Conservation (phyloP, 2,888 invertebrate genomes). For the Lucinisca nassula region DNA sequence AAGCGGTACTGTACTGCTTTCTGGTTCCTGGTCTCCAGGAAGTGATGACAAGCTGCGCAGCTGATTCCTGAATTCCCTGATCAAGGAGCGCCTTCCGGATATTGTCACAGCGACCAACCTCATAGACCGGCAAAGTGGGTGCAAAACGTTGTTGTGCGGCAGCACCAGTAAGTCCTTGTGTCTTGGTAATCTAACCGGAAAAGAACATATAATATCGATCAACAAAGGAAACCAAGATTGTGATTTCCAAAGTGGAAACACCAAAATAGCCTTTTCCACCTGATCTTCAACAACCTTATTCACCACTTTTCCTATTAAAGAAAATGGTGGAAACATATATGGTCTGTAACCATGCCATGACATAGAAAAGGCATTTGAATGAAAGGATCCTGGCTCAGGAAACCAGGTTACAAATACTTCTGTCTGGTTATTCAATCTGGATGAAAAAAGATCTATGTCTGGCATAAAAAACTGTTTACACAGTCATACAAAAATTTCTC, state of each 20-base stretch:
- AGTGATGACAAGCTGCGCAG: neutral
- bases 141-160: neutral
- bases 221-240: slow-evolving; percentile 64
- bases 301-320: slow-evolving; percentile 43
- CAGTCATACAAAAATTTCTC: slow-evolving; percentile 29
- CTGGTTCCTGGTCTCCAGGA: neutral
- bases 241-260: slow-evolving; percentile 53
- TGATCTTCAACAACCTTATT: slow-evolving; percentile 54
- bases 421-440: slow-evolving; percentile 23
- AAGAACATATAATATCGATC: neutral
- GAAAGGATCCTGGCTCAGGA: slow-evolving; percentile 42
- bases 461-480: slow-evolving; percentile 45
- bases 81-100: neutral
- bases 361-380: slow-evolving; percentile 57
- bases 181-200: slow-evolving; percentile 7
- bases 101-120: neutral
- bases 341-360: slow-evolving; percentile 33
- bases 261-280: slow-evolving; percentile 45
- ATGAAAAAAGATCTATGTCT: slow-evolving; percentile 65
- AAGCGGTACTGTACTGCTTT: slow-evolving; percentile 15
- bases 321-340: slow-evolving; percentile 68
- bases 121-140: neutral
- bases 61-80: neutral
- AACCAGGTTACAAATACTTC: slow-evolving; percentile 55
- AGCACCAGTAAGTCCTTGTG: slow-evolving; percentile 5